phyloP scores from a whole-genome alignment of 2,888 invertebrate species.

The Calliopum simillimum region DNA sequence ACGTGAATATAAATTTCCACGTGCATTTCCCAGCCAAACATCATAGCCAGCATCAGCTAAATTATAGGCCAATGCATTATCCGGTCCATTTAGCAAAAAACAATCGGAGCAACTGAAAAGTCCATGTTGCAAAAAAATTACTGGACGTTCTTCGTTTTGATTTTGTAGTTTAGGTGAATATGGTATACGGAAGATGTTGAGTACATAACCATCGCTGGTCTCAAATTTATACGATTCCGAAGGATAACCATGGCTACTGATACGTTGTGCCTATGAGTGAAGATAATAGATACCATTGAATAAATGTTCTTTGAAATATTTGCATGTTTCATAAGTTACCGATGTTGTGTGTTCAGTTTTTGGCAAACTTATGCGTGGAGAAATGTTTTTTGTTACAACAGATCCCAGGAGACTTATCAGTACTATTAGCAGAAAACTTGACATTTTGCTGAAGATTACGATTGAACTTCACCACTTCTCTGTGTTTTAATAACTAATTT shows the following conservation, averaged over 20 bases:
- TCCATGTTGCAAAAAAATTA: slow-evolving; percentile 68
- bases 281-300: too few species aligned
- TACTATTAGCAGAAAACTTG: too few species aligned
- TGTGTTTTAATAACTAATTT: too few species aligned
- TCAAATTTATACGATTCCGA: slow-evolving; percentile 41
- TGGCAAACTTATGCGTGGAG: too few species aligned
- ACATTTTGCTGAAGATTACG: too few species aligned
- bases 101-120: slow-evolving; percentile 46
- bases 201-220: slow-evolving; percentile 45
- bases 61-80: slow-evolving; percentile 42
- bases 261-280: slow-evolving; percentile 11
- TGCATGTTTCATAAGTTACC: too few species aligned
- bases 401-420: too few species aligned
- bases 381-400: too few species aligned
- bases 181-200: slow-evolving; percentile 50
- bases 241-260: slow-evolving; percentile 17
- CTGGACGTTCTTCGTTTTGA: slow-evolving; percentile 32
- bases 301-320: too few species aligned
- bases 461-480: too few species aligned
- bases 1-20: slow-evolving; percentile 52
- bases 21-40: slow-evolving; percentile 55
- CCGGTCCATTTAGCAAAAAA: slow-evolving; percentile 44
- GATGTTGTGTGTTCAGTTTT: too few species aligned
- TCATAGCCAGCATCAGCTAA: slow-evolving; percentile 55
- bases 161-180: slow-evolving; percentile 39